Conservation (phyloP, 1,140 invertebrate species). For the Thaumatotibia leucotreta region DNA sequence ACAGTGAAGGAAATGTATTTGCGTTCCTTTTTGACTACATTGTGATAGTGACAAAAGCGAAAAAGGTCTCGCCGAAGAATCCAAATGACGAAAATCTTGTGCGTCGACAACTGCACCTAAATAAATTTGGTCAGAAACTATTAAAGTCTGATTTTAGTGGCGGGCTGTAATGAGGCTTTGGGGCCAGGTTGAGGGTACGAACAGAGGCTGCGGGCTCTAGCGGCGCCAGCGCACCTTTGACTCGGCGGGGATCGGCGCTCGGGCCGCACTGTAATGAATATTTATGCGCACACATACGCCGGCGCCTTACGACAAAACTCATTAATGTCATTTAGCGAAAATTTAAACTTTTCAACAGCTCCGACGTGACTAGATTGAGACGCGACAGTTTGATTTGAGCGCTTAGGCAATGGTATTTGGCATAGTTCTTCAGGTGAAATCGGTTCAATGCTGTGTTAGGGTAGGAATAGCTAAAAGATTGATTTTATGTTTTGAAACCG, state of each 20-base stretch:
- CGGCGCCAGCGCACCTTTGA: constrained; percentile 57
- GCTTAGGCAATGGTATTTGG: no score
- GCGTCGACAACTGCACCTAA: not conserved
- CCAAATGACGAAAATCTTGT: not conserved
- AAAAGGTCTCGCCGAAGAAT: not conserved
- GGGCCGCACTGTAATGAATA: constrained; percentile 50
- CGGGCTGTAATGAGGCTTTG: not conserved
- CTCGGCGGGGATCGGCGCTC: constrained; percentile 41
- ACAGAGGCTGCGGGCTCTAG: constrained; percentile 16
- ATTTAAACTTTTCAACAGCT: constrained; percentile 64
- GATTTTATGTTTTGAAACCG: no score
- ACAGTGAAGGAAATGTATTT: no score
- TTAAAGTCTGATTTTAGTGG: not conserved
- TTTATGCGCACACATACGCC: constrained; percentile 38
- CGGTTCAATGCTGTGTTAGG: no score
- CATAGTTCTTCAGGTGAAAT: not conserved
- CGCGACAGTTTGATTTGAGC: constrained; percentile 43
- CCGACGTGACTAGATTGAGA: constrained; percentile 47
- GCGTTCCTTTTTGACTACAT: no score
- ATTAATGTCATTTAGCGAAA: constrained; percentile 64
- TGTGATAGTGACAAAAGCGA: no score
- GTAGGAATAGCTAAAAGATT: no score
- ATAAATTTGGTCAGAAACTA: not conserved
- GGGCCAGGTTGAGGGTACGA: not conserved
- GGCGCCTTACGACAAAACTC: constrained; percentile 31